phyloP scores from a whole-genome alignment of 2,888 invertebrate species.

The Xylophagus ater region DNA sequence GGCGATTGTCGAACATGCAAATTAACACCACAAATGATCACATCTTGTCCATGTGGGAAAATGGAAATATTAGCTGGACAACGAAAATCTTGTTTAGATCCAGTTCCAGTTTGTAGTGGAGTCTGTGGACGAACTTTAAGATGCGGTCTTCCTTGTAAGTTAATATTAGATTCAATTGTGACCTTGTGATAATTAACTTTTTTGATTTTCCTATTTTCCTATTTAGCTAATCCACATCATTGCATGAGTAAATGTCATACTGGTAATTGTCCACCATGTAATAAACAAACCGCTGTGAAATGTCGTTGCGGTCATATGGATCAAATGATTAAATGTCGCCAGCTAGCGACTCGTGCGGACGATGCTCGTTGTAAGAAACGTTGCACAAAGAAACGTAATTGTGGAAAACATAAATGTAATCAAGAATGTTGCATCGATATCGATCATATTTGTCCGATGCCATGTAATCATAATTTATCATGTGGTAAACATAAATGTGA shows the following conservation, averaged over 20 bases:
- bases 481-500: constrained; percentile 87
- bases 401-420: constrained; percentile 85
- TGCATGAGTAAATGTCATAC: constrained; percentile 53
- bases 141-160: constrained; percentile 55
- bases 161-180: background rate
- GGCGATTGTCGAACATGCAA: constrained; percentile 55
- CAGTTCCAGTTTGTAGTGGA: constrained; percentile 69
- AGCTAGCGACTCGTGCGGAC: constrained; percentile 56
- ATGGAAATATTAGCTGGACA: constrained; percentile 39
- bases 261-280: constrained; percentile 69
- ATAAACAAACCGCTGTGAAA: constrained; percentile 57
- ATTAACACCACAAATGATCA: constrained; percentile 48
- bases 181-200: background rate
- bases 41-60: constrained; percentile 68
- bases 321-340: constrained; percentile 65
- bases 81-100: constrained; percentile 63
- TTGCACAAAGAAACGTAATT: constrained; percentile 77
- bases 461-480: constrained; percentile 68
- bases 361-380: constrained; percentile 78
- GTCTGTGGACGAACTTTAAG: constrained; percentile 51
- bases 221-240: constrained; percentile 46
- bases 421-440: constrained; percentile 76
- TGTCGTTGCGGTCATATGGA: constrained; percentile 82
- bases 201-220: background rate
- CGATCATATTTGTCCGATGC: constrained; percentile 75